Evolutionary conservation across 2,797 vertebrate genomes (phyloP).

Genomic region (Sarcoramphus papa): DNA sequence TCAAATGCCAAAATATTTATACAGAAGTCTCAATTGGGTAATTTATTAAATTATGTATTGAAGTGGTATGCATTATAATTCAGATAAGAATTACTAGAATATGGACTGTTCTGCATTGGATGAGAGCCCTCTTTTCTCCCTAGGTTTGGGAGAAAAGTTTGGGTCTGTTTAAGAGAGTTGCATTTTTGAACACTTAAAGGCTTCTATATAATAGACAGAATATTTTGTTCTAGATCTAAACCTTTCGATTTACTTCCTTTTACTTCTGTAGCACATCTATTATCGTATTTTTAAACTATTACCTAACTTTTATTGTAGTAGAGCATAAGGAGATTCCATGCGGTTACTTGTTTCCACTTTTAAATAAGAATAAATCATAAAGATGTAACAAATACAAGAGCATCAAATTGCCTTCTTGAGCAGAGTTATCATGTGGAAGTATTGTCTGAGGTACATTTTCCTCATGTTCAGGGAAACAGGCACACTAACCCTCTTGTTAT

Average conservation of each 20-base stretch:
- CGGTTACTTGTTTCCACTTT: background rate
- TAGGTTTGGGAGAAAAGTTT: background rate
- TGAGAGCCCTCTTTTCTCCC: background rate
- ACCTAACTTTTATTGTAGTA: background rate
- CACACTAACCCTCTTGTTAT: background rate
- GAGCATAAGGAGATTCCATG: background rate
- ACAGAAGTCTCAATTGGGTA: background rate
- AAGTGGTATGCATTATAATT: background rate
- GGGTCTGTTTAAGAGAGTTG: background rate
- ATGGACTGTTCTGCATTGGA: background rate
- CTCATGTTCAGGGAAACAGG: background rate
- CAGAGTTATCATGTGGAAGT: background rate
- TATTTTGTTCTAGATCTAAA: background rate
- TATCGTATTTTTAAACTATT: background rate
- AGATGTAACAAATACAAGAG: background rate
- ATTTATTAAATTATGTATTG: background rate
- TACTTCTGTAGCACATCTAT: background rate
- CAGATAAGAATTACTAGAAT: background rate
- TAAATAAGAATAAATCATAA: background rate
- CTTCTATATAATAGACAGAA: background rate
- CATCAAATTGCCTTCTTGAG: background rate
- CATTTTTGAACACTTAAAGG: background rate
- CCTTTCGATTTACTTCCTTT: background rate
- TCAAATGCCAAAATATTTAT: background rate
- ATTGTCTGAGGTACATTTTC: background rate